Evolutionary conservation across 1,140 invertebrate species (phyloP).

Genomic region (Calosoma granatense): DNA sequence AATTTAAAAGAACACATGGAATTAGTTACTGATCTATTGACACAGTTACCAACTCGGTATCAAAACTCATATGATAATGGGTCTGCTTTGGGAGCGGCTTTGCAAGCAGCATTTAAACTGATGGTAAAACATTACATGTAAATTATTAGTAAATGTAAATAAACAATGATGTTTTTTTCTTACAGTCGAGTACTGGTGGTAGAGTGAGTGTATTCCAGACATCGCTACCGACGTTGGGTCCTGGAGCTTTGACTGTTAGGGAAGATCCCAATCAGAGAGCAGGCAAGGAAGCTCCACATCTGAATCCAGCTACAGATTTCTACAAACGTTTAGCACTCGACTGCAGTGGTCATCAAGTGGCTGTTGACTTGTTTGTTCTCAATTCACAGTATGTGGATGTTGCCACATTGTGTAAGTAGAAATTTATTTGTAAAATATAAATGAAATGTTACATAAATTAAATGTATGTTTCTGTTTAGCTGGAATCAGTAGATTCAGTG

Average conservation of each 20-base stretch:
- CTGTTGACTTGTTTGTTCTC: conserved; percentile 90
- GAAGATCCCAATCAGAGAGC: conserved; percentile 81
- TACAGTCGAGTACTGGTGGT: conserved; percentile 80
- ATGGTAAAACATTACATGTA: conserved; percentile 66
- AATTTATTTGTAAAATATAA: conserved; percentile 1
- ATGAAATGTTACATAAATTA: conserved; percentile 10
- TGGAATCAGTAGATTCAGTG: conserved; percentile 90
- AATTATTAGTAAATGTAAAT: neutral
- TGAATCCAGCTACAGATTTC: conserved; percentile 95
- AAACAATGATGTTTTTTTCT: conserved; percentile 5
- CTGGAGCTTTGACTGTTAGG: conserved; percentile 71
- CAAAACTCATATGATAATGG: conserved; percentile 58
- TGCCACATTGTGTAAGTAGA: conserved; percentile 74
- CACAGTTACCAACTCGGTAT: conserved; percentile 70
- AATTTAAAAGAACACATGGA: conserved; percentile 80
- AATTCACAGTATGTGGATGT: conserved; percentile 91
- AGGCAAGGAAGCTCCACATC: conserved; percentile 65
- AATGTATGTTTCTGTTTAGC: conserved; percentile 41
- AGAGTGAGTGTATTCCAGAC: conserved; percentile 90
- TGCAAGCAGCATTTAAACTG: conserved; percentile 87
- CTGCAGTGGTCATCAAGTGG: conserved; percentile 92
- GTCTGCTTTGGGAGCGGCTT: conserved; percentile 81
- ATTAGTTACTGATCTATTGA: conserved; percentile 69
- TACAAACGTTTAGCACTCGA: conserved; percentile 95
- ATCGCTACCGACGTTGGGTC: conserved; percentile 82